Evolutionary conservation across 2,113 vertebrate genomes (phyloP).

Genomic region (Phaethon lepturus): DNA sequence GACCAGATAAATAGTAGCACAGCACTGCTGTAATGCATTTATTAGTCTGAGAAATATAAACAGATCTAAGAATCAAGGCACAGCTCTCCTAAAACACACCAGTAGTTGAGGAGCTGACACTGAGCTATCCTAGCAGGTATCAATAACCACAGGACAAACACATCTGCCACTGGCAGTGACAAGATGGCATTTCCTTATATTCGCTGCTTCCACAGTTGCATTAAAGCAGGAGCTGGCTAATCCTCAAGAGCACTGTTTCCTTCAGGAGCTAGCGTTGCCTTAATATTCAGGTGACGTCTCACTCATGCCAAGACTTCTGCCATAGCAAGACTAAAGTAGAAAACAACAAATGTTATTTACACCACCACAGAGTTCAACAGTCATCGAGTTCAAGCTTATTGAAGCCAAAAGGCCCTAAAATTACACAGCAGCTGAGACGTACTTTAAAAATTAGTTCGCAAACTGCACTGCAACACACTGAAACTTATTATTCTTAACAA

Average conservation of each 20-base stretch:
- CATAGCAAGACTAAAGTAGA: neutral
- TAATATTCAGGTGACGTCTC: neutral
- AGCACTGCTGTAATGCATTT: neutral
- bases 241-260: neutral
- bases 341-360: neutral
- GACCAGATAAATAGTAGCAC: neutral
- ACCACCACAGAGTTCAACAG: neutral
- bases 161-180: neutral
- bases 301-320: neutral
- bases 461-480: neutral
- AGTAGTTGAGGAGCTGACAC: neutral
- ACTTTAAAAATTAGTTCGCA: neutral
- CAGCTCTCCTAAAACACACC: neutral
- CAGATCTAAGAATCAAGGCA: neutral
- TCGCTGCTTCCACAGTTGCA: neutral
- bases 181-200: neutral
- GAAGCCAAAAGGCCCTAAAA: neutral
- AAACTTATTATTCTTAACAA: neutral
- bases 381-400: neutral
- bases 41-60: neutral
- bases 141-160: neutral
- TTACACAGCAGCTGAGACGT: neutral
- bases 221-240: neutral
- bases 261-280: neutral
- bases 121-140: neutral